Conservation (phyloP, 2,888 invertebrate species). For the Mythimna albipuncta region DNA sequence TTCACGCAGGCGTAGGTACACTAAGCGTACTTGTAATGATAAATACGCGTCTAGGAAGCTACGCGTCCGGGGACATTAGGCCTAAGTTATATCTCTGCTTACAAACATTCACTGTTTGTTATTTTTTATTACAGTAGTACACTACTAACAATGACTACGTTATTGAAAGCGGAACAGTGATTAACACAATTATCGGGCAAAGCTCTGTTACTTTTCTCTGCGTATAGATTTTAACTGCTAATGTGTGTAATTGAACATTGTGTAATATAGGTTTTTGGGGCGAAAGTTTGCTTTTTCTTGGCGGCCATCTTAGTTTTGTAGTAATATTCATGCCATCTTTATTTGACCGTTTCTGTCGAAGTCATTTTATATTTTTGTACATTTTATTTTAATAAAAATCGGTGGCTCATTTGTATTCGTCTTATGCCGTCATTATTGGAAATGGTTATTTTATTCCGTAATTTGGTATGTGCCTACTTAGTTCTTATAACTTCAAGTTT, state of each 20-base stretch:
- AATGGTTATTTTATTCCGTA: slow-evolving; percentile 15
- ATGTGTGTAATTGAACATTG: slow-evolving; percentile 46
- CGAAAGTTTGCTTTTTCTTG: slow-evolving; percentile 44
- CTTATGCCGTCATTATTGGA: neutral
- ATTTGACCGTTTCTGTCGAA: neutral
- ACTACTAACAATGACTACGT: slow-evolving; percentile 42
- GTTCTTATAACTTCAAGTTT: neutral
- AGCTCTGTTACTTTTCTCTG: slow-evolving; percentile 28
- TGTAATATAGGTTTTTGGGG: slow-evolving; percentile 60
- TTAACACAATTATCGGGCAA: slow-evolving; percentile 53
- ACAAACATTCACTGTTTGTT: slow-evolving; percentile 2
- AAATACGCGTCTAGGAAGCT: too few species aligned
- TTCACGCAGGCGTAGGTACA: too few species aligned
- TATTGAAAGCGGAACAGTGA: slow-evolving; percentile 51
- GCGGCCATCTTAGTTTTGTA: slow-evolving; percentile 3
- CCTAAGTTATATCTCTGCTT: too few species aligned
- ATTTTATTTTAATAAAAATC: neutral
- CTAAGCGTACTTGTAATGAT: too few species aligned
- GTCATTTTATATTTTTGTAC: neutral
- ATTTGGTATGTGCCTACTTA: neutral
- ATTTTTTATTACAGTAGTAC: neutral
- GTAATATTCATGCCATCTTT: too few species aligned
- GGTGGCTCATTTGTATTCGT: slow-evolving; percentile 2
- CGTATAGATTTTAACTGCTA: slow-evolving; percentile 43
- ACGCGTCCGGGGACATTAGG: too few species aligned